Evolutionary conservation across 2,797 vertebrate species (phyloP).

Genomic region (Limnodromus scolopaceus): DNA sequence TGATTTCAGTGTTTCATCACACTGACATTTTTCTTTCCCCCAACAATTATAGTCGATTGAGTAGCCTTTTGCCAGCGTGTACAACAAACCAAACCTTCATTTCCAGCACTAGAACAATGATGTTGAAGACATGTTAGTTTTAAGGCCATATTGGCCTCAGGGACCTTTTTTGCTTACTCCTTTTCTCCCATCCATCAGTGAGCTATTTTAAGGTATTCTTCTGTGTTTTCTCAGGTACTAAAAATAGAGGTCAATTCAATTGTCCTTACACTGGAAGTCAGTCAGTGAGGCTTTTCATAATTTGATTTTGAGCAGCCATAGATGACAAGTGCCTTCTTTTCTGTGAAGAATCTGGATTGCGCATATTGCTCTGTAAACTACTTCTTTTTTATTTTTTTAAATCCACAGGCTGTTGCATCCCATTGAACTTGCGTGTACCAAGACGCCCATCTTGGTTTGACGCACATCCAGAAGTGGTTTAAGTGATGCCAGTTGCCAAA

Average conservation of each 20-base stretch:
- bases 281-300: neutral
- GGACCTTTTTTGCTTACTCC: accelerated
- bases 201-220: neutral
- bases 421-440: neutral
- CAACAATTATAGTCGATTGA: neutral
- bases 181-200: neutral
- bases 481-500: neutral
- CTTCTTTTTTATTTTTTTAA: too few species aligned
- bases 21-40: neutral
- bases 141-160: neutral
- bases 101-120: neutral
- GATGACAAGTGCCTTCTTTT: neutral
- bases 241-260: neutral
- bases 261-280: neutral
- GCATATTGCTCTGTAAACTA: neutral
- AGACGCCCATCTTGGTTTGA: neutral
- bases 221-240: neutral
- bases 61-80: neutral
- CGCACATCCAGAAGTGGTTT: neutral
- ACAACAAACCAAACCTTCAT: neutral
- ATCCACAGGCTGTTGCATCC: neutral
- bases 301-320: neutral
- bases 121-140: neutral
- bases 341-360: neutral
- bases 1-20: neutral